Evolutionary conservation across 2,797 vertebrate genomes (phyloP).

Genomic region (Malacoraja senta): DNA sequence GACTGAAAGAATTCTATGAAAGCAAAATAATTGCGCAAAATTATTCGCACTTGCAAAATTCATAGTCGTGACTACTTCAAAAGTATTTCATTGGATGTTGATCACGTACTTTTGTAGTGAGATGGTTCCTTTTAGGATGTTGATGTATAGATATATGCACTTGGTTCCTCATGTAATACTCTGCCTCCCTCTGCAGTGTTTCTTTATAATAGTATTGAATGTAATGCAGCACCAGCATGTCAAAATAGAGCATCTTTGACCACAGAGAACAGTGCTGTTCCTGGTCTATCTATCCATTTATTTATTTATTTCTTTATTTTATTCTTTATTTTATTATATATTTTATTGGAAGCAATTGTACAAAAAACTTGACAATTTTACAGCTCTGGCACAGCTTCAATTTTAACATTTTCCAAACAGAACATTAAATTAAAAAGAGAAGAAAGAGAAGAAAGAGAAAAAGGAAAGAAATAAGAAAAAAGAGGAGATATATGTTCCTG

Average conservation of each 20-base stretch:
- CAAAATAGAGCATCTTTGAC: not conserved
- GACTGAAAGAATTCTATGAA: not conserved
- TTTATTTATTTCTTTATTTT: too few relatives aligned
- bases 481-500: not conserved
- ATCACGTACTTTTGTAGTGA: not conserved
- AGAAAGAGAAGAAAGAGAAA: too few relatives aligned
- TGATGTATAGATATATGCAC: not conserved
- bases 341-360: too few relatives aligned
- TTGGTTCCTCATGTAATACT: not conserved
- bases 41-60: not conserved
- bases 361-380: too few relatives aligned
- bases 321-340: too few relatives aligned
- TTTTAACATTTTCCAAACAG: too few relatives aligned
- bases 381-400: too few relatives aligned
- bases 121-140: not conserved
- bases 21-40: not conserved
- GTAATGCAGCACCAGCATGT: not conserved
- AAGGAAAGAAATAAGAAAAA: too few relatives aligned
- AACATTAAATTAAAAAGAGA: too few relatives aligned
- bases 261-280: not conserved
- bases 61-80: not conserved
- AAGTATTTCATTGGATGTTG: not conserved
- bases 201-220: not conserved
- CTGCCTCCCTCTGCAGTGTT: not conserved
- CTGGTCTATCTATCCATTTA: not conserved